Percentiles rank a stretch among this genome's conserved stretches.
These are phyloP conservation scores for Aproaerema taeniolella DNA, from an alignment of 2,888 invertebrate genomes.

Conservation along the genomic window DNA sequence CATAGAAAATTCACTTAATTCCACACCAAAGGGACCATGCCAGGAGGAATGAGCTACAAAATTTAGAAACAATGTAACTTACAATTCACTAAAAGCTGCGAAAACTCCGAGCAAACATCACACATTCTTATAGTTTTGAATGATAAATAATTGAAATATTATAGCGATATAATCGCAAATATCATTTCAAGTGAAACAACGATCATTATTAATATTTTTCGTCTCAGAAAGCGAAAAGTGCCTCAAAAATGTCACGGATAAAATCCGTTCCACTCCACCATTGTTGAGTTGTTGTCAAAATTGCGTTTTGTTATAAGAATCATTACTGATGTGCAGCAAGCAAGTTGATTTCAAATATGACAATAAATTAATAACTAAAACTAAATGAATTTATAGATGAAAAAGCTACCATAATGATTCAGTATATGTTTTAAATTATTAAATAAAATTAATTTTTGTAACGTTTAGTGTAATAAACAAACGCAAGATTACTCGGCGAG, in stretches of 20 bases:
- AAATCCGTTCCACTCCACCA: constrained; percentile 63
- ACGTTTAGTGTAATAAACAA: too few relatives aligned
- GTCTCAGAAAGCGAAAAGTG: constrained; percentile 69
- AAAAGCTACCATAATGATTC: too few relatives aligned
- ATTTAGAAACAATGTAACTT: constrained; percentile 74
- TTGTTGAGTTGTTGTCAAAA: constrained; percentile 75
- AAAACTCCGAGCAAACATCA: constrained; percentile 96
- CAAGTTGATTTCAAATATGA: too few relatives aligned
- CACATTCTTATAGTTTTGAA: constrained; percentile 83
- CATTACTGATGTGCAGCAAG: too few relatives aligned
- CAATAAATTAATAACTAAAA: too few relatives aligned
- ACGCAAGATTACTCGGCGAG: too few relatives aligned
- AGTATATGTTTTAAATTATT: too few relatives aligned
- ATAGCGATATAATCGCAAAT: constrained; percentile 61
- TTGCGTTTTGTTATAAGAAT: constrained; percentile 61
- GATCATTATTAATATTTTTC: constrained; percentile 73
- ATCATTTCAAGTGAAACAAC: constrained; percentile 51
- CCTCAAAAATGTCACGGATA: constrained; percentile 63
- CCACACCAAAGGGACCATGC: constrained; percentile 23
- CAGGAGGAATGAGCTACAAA: constrained; percentile 39
- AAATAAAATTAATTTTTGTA: too few relatives aligned
- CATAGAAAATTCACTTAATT: not conserved
- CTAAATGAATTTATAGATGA: too few relatives aligned
- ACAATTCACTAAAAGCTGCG: constrained; percentile 89
- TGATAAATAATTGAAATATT: constrained; percentile 57